Conservation (phyloP, 2,888 invertebrate genomes). For the Pachycephus smyrnensis region DNA sequence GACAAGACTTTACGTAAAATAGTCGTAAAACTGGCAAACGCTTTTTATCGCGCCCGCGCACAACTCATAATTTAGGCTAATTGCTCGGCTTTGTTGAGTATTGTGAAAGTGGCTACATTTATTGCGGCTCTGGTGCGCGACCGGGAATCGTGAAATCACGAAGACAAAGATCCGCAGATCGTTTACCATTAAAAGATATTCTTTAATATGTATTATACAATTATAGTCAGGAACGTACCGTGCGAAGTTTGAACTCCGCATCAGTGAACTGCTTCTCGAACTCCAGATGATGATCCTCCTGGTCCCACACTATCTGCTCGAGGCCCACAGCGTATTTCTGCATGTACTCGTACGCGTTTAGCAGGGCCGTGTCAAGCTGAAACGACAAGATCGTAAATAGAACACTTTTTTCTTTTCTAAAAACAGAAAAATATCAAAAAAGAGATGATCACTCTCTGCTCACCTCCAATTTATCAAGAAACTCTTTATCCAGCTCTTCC, state of each 20-base stretch:
- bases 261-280: conserved; percentile 71
- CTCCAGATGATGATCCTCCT: conserved; percentile 68
- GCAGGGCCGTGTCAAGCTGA: conserved; percentile 70
- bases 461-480: conserved; percentile 68
- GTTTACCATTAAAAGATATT: conserved; percentile 24
- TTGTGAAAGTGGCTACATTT: conserved; percentile 36
- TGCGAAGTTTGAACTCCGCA: conserved; percentile 73
- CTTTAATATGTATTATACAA: conserved; percentile 17
- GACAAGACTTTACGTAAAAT: conserved; percentile 34
- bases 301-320: conserved; percentile 75
- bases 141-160: conserved; percentile 7
- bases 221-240: conserved; percentile 59
- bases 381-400: conserved; percentile 32
- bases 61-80: conserved; percentile 32
- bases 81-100: conserved; percentile 27
- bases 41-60: conserved; percentile 31
- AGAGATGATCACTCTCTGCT: conserved; percentile 37
- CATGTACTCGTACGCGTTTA: conserved; percentile 75
- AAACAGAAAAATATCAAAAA: background rate
- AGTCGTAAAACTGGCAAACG: conserved; percentile 47
- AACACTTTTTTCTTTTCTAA: background rate
- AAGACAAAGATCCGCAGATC: conserved; percentile 29
- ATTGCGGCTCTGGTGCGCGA: background rate
- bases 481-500: conserved; percentile 61
- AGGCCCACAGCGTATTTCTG: conserved; percentile 80